phyloP scores from a whole-genome alignment of 35 echinoderm and acorn worm species.

The Heliocidaris erythrogramma region DNA sequence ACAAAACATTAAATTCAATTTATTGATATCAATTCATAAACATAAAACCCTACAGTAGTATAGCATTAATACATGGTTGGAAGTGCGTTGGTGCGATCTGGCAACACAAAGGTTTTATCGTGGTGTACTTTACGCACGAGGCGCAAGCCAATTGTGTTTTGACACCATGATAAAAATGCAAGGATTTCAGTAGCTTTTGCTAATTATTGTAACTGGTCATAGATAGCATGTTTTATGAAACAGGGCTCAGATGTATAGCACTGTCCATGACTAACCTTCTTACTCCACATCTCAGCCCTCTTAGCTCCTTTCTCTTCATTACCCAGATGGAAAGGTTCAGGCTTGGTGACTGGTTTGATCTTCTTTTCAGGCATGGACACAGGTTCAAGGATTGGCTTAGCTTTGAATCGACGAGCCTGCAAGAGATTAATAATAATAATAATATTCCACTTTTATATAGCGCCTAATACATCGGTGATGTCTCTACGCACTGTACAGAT shows the following conservation, averaged over 20 bases:
- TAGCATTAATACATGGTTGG: no score
- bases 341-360: constrained; percentile 67
- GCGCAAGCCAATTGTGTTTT: no score
- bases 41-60: not conserved
- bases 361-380: constrained; percentile 69
- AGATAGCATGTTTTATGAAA: no score
- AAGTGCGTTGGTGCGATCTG: no score
- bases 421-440: not conserved
- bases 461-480: no score
- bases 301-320: constrained; percentile 71
- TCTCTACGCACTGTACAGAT: no score
- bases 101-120: no score
- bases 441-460: not conserved
- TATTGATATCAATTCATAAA: not conserved
- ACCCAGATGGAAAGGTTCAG: constrained; percentile 62
- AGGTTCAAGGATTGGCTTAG: constrained; percentile 67
- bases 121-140: no score
- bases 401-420: constrained; percentile 75
- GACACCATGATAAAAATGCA: no score
- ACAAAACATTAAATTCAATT: not conserved
- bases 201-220: no score
- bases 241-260: no score
- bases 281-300: constrained; percentile 74
- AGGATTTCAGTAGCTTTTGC: no score
- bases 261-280: constrained; percentile 54